These are phyloP conservation scores for Oxytorus armatus DNA, from an alignment of 2,888 invertebrate species.

Conservation along the genomic window DNA sequence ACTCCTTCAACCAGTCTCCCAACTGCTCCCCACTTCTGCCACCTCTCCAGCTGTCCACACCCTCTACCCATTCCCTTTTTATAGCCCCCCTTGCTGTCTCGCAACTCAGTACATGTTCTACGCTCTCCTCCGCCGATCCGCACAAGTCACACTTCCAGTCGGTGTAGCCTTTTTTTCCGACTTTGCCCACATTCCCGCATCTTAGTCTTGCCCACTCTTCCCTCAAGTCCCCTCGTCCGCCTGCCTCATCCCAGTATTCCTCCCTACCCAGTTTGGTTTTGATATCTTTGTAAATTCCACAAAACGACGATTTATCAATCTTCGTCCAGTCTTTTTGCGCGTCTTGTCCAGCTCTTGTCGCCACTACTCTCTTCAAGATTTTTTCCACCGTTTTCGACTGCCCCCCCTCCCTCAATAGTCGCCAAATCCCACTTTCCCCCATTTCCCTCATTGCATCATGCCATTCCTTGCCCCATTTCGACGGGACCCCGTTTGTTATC, in stretches of 20 bases:
- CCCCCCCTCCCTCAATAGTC: background rate
- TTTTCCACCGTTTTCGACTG: background rate
- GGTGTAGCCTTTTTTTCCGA: constrained; percentile 11
- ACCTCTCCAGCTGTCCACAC: constrained; percentile 4
- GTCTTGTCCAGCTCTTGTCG: constrained; percentile 24
- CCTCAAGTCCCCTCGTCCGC: constrained; percentile 18
- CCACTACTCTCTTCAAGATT: background rate
- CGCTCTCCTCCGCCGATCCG: constrained; percentile 7
- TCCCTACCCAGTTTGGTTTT: constrained; percentile 7
- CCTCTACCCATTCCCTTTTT: constrained; percentile 15
- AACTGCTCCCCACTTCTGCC: constrained; percentile 8
- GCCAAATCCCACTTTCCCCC: background rate
- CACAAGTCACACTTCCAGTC: constrained; percentile 22
- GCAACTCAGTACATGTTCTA: constrained; percentile 42
- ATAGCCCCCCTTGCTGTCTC: constrained; percentile 4
- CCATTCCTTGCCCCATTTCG: background rate
- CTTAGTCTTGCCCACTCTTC: constrained; percentile 50
- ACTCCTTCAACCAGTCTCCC: background rate
- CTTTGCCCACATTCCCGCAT: background rate
- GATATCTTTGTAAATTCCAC: constrained; percentile 29
- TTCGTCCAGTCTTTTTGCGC: constrained; percentile 18
- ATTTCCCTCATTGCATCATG: background rate
- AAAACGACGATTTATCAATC: constrained; percentile 24
- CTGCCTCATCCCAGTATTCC: constrained; percentile 20
- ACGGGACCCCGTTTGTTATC: background rate